Evolutionary conservation across 2,113 vertebrate genomes (phyloP).

Genomic region (Periophthalmodon schlosseri): DNA sequence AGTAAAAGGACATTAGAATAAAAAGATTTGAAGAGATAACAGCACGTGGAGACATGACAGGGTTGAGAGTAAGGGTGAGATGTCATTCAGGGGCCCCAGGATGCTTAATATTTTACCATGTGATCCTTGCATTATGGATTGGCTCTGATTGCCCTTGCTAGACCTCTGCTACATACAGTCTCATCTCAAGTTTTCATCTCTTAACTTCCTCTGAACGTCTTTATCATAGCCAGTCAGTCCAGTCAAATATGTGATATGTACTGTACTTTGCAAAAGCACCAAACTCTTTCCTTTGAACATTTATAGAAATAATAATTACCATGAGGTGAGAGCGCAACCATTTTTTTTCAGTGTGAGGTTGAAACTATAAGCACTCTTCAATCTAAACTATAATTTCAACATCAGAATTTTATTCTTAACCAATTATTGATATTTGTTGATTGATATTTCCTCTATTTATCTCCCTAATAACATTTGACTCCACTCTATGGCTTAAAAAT

Average conservation of each 20-base stretch:
- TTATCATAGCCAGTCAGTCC: constrained; percentile 12
- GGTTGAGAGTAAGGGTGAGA: constrained; percentile 70
- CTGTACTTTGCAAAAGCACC: constrained; percentile 9
- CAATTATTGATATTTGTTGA: background rate
- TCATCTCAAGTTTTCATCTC: constrained; percentile 49
- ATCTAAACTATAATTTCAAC: too few relatives aligned
- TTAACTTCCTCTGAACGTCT: constrained; percentile 43
- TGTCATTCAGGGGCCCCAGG: constrained; percentile 69
- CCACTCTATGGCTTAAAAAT: background rate
- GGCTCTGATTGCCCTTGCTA: constrained; percentile 69
- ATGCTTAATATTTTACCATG: constrained; percentile 76
- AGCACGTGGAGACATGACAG: constrained; percentile 55
- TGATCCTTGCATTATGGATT: constrained; percentile 74
- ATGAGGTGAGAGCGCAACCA: background rate
- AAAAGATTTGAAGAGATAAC: constrained; percentile 18
- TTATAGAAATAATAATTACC: background rate
- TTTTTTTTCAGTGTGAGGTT: too few relatives aligned
- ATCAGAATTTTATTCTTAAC: background rate
- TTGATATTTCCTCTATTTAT: background rate
- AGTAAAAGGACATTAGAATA: constrained; percentile 6
- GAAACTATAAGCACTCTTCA: too few relatives aligned
- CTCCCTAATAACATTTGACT: background rate
- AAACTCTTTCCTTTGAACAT: background rate
- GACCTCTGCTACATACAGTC: constrained; percentile 45
- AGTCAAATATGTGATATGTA: constrained; percentile 19